Evolutionary conservation across 2,888 invertebrate genomes (phyloP), one percentile per base, ranked within the genome.

Genomic region (Lasioglossum pauxillum): DNA sequence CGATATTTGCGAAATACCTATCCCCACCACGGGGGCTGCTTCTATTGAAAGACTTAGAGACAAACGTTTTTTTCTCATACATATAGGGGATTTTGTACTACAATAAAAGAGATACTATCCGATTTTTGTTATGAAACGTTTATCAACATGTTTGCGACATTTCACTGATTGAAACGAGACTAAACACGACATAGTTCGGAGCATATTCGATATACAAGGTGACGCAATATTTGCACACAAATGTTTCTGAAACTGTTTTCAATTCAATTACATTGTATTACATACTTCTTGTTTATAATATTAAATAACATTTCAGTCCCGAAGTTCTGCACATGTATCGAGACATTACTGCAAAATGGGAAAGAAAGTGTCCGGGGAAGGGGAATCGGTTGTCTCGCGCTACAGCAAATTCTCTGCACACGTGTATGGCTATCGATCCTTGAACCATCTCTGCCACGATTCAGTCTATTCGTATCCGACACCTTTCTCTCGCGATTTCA

Each of bases 401-500:
- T 31, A 27, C 78, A 53, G 19, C 31, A 44, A 83, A 77, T 74
- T 75, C 27, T 5, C 60, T 41, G 75, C 77, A 79, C 74, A 53
- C 73, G 72, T 75, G 79, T 78, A 86, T 38, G 82, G 79, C 85
- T 84, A 88, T 87, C 82, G 88, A 92, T 92, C 91, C 92, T 92
- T 92, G 92, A 93, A 93, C 90, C 89, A 87, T 88, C 90, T 88
- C 82, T 84, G 79, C 23, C 84, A 89, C 77, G 75, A 78, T 85
- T 90, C 90, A 76, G 90, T 83, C 90, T 85, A 84, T 85, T 89
- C 89, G 89, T 83, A 90, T 90, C 91, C 91, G 80, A 89, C 90
- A 90, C 92, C 92, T 93, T 92, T 92, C 92, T 91, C 91, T 90
- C 84, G 69, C 60, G 60, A 78, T 67, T 81, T 85, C 88, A 60